Evolutionary conservation across 2,888 invertebrate species (phyloP).

Genomic region (Pterostichus madidus): DNA sequence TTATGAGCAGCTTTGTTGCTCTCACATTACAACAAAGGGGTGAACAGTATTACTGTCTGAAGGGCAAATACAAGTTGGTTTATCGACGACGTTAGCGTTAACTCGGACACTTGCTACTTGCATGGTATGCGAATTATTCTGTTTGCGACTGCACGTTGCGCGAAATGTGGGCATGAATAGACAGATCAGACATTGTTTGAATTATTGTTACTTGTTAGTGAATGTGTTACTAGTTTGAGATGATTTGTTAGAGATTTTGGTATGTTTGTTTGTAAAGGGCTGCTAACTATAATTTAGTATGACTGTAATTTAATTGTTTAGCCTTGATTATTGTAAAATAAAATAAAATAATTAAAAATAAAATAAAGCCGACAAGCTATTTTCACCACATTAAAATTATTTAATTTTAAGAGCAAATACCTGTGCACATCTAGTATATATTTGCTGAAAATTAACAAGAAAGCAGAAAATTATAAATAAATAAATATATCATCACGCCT

Average conservation of each 20-base stretch:
- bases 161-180: background rate
- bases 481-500: no score
- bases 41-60: no score
- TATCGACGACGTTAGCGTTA: conserved; percentile 7
- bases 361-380: no score
- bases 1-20: background rate
- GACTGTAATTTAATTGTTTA: no score
- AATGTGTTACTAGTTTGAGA: background rate
- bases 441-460: no score
- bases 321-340: no score
- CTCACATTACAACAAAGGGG: background rate
- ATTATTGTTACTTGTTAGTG: conserved; percentile 12
- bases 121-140: background rate
- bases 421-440: no score
- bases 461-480: no score
- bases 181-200: background rate
- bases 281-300: no score
- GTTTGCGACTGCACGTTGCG: background rate
- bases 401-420: no score
- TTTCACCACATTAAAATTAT: no score
- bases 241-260: background rate
- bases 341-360: no score
- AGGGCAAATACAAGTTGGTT: conserved; percentile 1
- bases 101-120: conserved; percentile 1
- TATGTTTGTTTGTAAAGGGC: background rate